Base-by-base conservation (phyloP, 2,113 vertebrate species). In the Coturnix japonica region DNA sequence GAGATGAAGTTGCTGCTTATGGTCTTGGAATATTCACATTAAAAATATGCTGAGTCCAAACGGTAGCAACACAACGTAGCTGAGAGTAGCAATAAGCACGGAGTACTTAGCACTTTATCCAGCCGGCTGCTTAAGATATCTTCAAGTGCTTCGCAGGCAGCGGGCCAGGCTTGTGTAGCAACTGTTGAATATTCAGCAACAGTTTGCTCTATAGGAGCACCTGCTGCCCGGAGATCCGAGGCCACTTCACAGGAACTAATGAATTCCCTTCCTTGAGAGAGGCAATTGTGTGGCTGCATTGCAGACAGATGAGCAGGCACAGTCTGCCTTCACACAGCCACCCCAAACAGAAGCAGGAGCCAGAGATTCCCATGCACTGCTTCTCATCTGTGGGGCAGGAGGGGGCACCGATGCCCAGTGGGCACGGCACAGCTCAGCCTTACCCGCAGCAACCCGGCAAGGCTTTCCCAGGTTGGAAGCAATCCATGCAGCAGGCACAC, bases 161-260 rank as follows among this genome's bases (percentile, higher is more conserved):
- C 16, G 14, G 10, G 89, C 89, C 89, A 93, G 91, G 0, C 72
- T 87, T 70, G 74, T 70, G 37, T 11, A 70, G 88, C 73, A 72
- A 87, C 89, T 93, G 87, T 26, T 95, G 91, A 96, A 94, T 95
- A 93, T 96, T 94, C 95, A 96, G 94, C 91, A 95, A 90, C 81
- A 89, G 66, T 91, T 93, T 85, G 91, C 81, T 95, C 92, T 94
- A 86, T 91, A 89, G 84, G 74, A 87, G 91, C 95, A 96, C 95
- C 96, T 96, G 95, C 92, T 91, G 89, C 92, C 95, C 84, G 21
- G 64, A 86, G 81, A 95, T 82, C 85, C 76, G 72, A 74, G 81
- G 91, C 89, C 87, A 94, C 89, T 94, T 70, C 89, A 79, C 89
- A 93, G 56, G 86, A 85, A 87, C 60, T 80, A 92, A 94, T 80